Percentiles rank a stretch among this genome's conserved stretches.
Conservation (phyloP, 2,113 vertebrate genomes). For the Erythrocebus patas region DNA sequence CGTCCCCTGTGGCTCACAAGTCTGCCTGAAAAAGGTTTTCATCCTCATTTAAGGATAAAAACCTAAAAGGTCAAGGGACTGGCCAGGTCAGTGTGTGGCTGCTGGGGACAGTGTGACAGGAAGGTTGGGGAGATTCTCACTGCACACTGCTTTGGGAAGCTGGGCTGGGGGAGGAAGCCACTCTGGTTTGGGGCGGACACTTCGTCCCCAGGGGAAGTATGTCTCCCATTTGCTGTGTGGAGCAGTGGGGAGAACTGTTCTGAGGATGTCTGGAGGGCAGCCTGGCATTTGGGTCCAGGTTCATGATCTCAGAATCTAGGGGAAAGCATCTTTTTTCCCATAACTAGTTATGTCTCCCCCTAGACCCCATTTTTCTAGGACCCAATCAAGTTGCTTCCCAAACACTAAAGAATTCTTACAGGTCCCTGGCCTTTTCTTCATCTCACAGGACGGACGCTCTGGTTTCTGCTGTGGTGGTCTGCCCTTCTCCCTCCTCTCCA, state of each 20-base stretch:
- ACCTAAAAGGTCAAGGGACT: neutral
- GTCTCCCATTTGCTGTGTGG: accelerated
- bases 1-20: neutral
- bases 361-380: neutral
- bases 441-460: neutral
- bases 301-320: too few species aligned
- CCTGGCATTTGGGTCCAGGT: neutral
- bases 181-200: neutral
- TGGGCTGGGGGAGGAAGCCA: accelerated
- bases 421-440: neutral
- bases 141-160: neutral
- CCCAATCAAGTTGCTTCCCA: neutral
- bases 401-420: neutral
- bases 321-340: neutral
- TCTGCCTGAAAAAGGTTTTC: neutral
- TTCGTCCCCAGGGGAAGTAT: neutral
- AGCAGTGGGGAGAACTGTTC: neutral
- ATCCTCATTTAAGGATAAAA: neutral
- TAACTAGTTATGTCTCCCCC: neutral
- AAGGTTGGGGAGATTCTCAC: neutral
- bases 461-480: neutral
- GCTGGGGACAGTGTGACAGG: neutral
- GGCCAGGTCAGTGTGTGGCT: neutral
- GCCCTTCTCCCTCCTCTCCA: too few species aligned
- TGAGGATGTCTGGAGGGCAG: neutral